A percentile compares a stretch with the other conserved stretches of the same genome.
Conservation (phyloP, 1,140 invertebrate species). For the Trichogramma pretiosum region DNA sequence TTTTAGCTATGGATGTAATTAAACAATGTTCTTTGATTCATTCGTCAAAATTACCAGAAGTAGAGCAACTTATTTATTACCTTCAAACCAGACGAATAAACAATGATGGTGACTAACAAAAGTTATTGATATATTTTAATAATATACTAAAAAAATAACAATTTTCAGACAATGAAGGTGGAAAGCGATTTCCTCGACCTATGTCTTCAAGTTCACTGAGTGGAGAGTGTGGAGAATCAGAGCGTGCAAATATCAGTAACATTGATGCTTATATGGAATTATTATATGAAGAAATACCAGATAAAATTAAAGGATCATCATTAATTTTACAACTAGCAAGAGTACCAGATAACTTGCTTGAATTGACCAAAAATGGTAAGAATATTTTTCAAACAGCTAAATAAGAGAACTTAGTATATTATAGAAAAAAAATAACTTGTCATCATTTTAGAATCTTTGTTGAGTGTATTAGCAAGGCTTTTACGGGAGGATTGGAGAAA, state of each 20-base stretch:
- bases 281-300: conserved; percentile 89
- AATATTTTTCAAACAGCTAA: conserved; percentile 1
- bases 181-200: conserved; percentile 31
- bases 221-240: conserved; percentile 31
- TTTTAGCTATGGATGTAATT: conserved; percentile 77
- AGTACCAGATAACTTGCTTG: conserved; percentile 88
- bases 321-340: conserved; percentile 83
- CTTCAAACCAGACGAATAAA: conserved; percentile 69
- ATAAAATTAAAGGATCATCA: conserved; percentile 88
- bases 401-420: too few species aligned
- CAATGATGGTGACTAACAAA: conserved; percentile 27
- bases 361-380: conserved; percentile 82
- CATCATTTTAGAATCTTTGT: conserved; percentile 72
- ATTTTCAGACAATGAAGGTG: conserved; percentile 27
- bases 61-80: conserved; percentile 88
- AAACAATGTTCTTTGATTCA: conserved; percentile 85
- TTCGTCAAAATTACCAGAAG: conserved; percentile 70
- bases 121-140: neutral
- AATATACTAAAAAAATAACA: too few species aligned
- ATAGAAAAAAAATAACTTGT: too few species aligned
- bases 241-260: conserved; percentile 65
- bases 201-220: conserved; percentile 35
- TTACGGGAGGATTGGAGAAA: conserved; percentile 94
- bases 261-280: conserved; percentile 92
- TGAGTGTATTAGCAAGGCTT: conserved; percentile 89